Evolutionary conservation across 2,113 vertebrate species (phyloP).

Genomic region (Spilogale gracilis): DNA sequence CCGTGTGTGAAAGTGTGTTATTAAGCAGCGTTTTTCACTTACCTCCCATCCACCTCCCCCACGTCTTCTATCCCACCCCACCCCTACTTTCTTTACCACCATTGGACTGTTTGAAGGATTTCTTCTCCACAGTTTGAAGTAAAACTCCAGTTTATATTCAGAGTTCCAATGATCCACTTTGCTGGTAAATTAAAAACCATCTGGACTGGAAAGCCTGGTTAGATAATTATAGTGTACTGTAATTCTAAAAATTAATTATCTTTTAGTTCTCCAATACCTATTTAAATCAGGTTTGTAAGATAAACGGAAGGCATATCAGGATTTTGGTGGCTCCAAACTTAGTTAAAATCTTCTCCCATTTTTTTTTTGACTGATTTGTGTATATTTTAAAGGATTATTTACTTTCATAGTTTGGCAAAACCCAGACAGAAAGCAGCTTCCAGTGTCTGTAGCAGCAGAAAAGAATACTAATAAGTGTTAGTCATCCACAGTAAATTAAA

Average conservation of each 20-base stretch:
- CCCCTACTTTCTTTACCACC: neutral
- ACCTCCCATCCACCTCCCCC: neutral
- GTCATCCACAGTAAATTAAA: slow-evolving; percentile 77
- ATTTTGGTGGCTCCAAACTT: slow-evolving; percentile 29
- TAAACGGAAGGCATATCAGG: slow-evolving; percentile 23
- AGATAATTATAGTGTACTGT: slow-evolving; percentile 75
- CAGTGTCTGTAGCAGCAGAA: slow-evolving; percentile 30
- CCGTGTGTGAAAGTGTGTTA: neutral
- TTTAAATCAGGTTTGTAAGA: slow-evolving; percentile 74
- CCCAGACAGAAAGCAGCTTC: slow-evolving; percentile 37
- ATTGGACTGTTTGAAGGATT: slow-evolving; percentile 69
- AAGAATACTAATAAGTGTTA: slow-evolving; percentile 67
- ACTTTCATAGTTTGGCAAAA: slow-evolving; percentile 52
- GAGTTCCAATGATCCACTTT: slow-evolving; percentile 79
- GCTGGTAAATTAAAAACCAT: slow-evolving; percentile 86
- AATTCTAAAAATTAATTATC: slow-evolving; percentile 79
- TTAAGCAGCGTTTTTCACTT: neutral
- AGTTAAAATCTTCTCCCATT: neutral
- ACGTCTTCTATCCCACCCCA: neutral
- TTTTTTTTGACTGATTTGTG: neutral
- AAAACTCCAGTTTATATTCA: slow-evolving; percentile 78
- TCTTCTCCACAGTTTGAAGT: slow-evolving; percentile 73
- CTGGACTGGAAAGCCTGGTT: slow-evolving; percentile 75
- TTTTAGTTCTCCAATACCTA: slow-evolving; percentile 75
- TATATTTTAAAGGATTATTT: slow-evolving; percentile 54